Conservation (phyloP, 1,140 invertebrate species). For the Bathynomus jamesi region DNA sequence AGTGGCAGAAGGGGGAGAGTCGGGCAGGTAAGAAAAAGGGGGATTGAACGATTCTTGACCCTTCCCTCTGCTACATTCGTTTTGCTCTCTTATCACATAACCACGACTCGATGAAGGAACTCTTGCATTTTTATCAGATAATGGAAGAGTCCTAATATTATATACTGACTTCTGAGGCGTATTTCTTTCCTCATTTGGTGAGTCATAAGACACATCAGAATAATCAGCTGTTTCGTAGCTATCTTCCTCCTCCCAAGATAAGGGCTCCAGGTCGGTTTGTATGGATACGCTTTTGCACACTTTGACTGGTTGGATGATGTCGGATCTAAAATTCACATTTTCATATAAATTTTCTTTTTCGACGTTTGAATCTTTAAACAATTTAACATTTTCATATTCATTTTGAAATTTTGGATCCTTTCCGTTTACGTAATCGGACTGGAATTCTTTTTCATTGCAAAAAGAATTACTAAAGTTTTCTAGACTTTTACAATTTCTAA, state of each 20-base stretch:
- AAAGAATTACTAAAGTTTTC: too few relatives aligned
- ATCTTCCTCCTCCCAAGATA: neutral
- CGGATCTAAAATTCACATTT: neutral
- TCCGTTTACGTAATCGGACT: too few relatives aligned
- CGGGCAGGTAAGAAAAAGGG: neutral
- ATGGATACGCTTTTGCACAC: neutral
- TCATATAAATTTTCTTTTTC: neutral
- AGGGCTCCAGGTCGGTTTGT: neutral
- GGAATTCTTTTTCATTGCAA: too few relatives aligned
- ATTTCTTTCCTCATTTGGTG: neutral
- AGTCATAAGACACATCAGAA: neutral
- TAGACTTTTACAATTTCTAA: too few relatives aligned
- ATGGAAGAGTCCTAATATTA: neutral
- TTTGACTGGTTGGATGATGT: neutral
- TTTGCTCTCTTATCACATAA: too few relatives aligned
- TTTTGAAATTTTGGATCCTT: too few relatives aligned
- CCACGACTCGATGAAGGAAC: too few relatives aligned
- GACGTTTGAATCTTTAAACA: neutral
- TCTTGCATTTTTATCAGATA: too few relatives aligned
- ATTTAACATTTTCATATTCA: neutral
- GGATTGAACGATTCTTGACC: neutral
- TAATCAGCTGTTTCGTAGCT: neutral
- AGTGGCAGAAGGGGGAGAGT: neutral
- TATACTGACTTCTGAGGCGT: neutral
- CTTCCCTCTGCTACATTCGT: too few relatives aligned